Percentiles rank a stretch among this genome's conserved stretches.
Evolutionary conservation across 2,797 vertebrate genomes (phyloP).

Genomic region (Delichon dasypus): DNA sequence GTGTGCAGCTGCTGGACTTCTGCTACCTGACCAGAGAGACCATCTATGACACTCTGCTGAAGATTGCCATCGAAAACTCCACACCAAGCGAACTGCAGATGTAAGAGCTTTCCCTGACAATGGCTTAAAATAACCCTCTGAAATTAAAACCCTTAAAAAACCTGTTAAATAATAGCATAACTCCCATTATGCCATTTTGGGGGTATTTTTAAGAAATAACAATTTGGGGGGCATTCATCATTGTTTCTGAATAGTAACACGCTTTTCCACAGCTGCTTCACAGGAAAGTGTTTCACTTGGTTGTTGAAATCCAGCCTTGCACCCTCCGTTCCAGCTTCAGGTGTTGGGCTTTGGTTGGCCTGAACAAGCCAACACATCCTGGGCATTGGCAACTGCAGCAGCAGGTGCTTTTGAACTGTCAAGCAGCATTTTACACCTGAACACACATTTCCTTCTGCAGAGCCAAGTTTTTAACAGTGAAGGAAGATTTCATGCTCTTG

Average conservation of each 20-base stretch:
- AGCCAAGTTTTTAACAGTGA: slow-evolving; percentile 86
- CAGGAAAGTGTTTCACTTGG: neutral
- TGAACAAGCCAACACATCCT: accelerated
- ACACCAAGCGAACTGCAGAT: slow-evolving; percentile 83
- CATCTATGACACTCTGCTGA: slow-evolving; percentile 85
- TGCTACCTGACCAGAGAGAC: slow-evolving; percentile 80
- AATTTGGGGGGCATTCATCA: accelerated
- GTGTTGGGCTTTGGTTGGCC: neutral
- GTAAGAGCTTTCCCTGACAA: slow-evolving; percentile 70
- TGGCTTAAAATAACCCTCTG: neutral
- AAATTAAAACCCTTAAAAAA: neutral
- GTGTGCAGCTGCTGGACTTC: slow-evolving; percentile 83
- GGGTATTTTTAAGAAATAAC: neutral
- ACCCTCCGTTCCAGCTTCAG: neutral
- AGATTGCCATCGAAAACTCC: slow-evolving; percentile 71
- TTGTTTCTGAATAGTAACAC: neutral
- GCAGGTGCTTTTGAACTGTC: neutral
- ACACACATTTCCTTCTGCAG: slow-evolving; percentile 69
- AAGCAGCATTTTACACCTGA: neutral
- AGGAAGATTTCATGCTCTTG: slow-evolving; percentile 92
- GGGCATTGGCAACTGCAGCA: neutral
- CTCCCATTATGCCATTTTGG: neutral
- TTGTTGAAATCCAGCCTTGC: neutral
- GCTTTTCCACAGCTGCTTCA: neutral
- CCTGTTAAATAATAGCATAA: neutral